phyloP scores from a whole-genome alignment of 2,888 invertebrate genomes.

The Hedychridium roseum region DNA sequence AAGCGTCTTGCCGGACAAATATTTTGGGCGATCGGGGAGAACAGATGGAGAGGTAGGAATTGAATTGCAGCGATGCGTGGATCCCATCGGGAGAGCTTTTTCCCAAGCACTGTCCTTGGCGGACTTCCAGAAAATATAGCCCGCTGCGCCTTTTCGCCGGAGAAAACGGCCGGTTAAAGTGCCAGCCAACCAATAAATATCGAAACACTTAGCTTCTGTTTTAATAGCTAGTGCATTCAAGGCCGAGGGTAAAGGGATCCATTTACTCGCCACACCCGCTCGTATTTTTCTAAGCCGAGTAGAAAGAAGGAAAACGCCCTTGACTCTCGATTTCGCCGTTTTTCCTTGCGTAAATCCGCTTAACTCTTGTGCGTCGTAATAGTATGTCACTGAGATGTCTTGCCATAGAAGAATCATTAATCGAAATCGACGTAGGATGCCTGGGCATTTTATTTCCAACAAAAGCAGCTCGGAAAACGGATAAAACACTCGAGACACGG shows the following conservation, averaged over 20 bases:
- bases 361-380: no score
- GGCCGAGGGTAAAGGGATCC: no score
- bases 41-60: not conserved
- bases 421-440: no score
- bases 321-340: no score
- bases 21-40: conserved; percentile 55
- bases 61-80: conserved; percentile 13
- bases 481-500: conserved; percentile 20
- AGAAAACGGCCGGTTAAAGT: conserved; percentile 38
- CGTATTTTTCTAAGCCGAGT: no score
- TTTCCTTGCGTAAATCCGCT: no score
- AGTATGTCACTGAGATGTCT: no score
- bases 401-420: no score
- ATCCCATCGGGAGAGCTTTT: conserved; percentile 30
- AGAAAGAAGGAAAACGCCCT: no score
- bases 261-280: no score
- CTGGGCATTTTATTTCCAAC: no score
- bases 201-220: conserved; percentile 57
- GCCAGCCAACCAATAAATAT: conserved; percentile 59
- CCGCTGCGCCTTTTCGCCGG: conserved; percentile 29
- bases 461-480: no score
- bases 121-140: conserved; percentile 52
- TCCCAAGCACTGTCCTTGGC: conserved; percentile 51
- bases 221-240: conserved; percentile 47
- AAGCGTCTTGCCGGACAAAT: conserved; percentile 41